A percentile compares a stretch with the other conserved stretches of the same genome.
These are phyloP conservation scores for Spermophilus dauricus DNA, from an alignment of 2,113 vertebrate species.

Conservation along the genomic window DNA sequence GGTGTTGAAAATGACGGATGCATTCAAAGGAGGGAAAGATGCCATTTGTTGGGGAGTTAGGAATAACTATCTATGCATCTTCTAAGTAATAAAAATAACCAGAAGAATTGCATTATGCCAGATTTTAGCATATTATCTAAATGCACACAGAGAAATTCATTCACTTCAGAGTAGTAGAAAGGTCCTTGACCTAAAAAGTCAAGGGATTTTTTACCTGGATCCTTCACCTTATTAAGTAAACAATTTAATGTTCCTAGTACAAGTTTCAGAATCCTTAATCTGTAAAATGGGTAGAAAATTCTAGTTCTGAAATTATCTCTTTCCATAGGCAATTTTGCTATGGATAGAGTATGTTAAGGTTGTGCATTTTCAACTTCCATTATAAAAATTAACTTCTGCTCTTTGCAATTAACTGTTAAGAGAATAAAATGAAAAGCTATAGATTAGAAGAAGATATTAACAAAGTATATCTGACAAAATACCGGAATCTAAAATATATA, in stretches of 20 bases:
- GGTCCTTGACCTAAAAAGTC: too few relatives aligned
- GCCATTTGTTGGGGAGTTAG: not conserved
- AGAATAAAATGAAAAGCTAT: not conserved
- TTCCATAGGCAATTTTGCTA: not conserved
- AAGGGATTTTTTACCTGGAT: too few relatives aligned
- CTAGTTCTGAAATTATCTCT: not conserved
- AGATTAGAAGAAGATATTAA: not conserved
- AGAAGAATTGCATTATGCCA: not conserved
- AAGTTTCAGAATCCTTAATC: not conserved
- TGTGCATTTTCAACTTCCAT: not conserved
- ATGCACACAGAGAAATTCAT: not conserved
- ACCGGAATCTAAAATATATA: not conserved
- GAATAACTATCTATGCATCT: not conserved
- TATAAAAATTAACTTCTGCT: not conserved
- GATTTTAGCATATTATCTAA: not conserved
- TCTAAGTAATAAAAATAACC: not conserved
- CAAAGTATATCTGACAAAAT: not conserved
- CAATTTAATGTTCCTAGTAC: not conserved
- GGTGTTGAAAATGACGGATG: not conserved
- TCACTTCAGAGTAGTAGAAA: not conserved
- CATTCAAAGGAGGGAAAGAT: not conserved
- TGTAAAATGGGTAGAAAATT: slow-evolving; percentile 15
- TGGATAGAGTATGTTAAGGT: not conserved
- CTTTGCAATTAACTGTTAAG: not conserved
- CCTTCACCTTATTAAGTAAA: not conserved